Evolutionary conservation across 2,888 invertebrate species (phyloP).

Genomic region (Hoplodrina blanda): DNA sequence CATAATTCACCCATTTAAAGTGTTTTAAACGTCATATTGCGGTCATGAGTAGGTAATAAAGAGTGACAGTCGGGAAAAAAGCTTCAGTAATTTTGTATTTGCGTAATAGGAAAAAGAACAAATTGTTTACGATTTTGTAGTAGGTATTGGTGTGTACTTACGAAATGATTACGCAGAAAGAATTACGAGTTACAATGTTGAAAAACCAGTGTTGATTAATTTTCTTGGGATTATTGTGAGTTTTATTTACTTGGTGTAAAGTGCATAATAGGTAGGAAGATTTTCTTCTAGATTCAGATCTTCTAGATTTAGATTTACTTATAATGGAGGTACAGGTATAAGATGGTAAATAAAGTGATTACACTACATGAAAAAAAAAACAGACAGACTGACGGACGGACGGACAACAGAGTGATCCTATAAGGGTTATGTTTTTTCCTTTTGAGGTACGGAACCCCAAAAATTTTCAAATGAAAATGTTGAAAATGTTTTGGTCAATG

Average conservation of each 20-base stretch:
- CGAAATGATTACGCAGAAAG: constrained; percentile 12
- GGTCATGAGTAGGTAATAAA: constrained; percentile 32
- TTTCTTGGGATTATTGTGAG: not conserved
- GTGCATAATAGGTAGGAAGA: too few relatives aligned
- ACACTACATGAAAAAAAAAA: too few relatives aligned
- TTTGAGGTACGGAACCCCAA: too few relatives aligned
- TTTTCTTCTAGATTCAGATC: too few relatives aligned
- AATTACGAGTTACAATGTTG: not conserved
- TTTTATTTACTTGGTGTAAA: not conserved
- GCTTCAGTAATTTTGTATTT: constrained; percentile 8
- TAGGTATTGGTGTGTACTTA: constrained; percentile 5
- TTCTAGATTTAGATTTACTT: too few relatives aligned
- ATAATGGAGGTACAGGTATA: too few relatives aligned
- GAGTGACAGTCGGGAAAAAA: constrained; percentile 23
- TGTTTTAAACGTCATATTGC: constrained; percentile 20
- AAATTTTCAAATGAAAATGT: too few relatives aligned
- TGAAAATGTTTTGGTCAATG: too few relatives aligned
- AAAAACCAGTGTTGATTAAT: not conserved
- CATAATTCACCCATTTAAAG: not conserved
- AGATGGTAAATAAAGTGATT: too few relatives aligned
- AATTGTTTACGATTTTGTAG: constrained; percentile 6
- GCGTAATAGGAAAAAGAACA: constrained; percentile 33
- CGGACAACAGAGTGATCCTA: too few relatives aligned
- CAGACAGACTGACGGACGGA: too few relatives aligned
- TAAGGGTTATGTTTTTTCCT: too few relatives aligned